Base-by-base conservation (phyloP, 2,797 vertebrate species). In the Cirrhinus mrigala region DNA sequence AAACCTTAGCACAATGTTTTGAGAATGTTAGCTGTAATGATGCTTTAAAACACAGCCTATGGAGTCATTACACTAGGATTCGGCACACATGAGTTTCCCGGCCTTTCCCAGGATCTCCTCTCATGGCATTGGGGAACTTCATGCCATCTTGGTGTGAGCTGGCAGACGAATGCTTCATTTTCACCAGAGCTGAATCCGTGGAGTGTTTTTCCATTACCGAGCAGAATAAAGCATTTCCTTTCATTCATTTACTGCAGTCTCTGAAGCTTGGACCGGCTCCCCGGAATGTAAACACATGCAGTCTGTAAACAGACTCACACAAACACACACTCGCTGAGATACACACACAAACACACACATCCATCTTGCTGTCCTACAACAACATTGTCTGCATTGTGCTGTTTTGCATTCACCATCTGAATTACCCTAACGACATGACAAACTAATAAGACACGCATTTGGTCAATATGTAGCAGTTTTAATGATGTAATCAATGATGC, bases 171-270 rank as follows among this genome's bases (percentile, higher is more conserved):
- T 40, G 33, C 46, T 68, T 56, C 14, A 37, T 68, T 71, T 83
- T 62, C 52, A 24, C 50, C 15, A 69, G 60, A 74, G 64, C 24
- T 24, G 74, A 86, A 68, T 75, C 24, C 50, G 27, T 83, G 20
- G 69, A 86, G 79, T 86, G 86, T 95, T 95, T 95, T 96, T 94
- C 94, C 94, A 95, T 95, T 92, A 94, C 93, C 92, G 93, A 94
- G 93, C 93, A 96, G 93, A 95, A 95, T 94, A 94, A 94, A 95
- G 94, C 93, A 94, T 95, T 95, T 96, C 94, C 94, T 94, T 95
- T 94, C 91, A 95, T 93, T 94, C 92, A 95, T 93, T 93, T 93
- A 91, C 91, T 94, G 92, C 93, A 93, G 94, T 92, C 92, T 93
- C 93, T 93, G 92, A 95, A 94, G 93, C 93, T 93, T 92, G 92